phyloP scores from a whole-genome alignment of 2,797 vertebrate species.

The Microctenopoma steveboyesi region DNA sequence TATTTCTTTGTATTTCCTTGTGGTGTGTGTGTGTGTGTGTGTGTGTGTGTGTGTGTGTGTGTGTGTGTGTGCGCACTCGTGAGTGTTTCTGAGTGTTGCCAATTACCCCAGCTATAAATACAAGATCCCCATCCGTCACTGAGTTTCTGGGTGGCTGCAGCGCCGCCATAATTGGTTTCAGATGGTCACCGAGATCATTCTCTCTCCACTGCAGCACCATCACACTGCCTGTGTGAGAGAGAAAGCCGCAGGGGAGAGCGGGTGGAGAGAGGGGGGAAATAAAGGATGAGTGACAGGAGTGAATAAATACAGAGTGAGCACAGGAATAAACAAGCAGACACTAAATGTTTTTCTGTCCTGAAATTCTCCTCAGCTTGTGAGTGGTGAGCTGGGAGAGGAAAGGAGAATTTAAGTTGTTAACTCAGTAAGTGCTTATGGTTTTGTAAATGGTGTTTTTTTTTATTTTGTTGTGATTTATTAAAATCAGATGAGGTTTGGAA shows the following conservation, averaged over 20 bases:
- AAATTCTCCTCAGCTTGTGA: slow-evolving; percentile 55
- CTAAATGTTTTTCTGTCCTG: slow-evolving; percentile 82
- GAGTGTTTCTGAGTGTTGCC: slow-evolving; percentile 91
- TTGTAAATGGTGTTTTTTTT: slow-evolving; percentile 47
- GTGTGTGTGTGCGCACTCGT: slow-evolving; percentile 80
- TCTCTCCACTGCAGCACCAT: slow-evolving; percentile 80
- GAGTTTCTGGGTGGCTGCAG: slow-evolving; percentile 98
- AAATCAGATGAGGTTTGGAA: slow-evolving; percentile 48
- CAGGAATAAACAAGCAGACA: slow-evolving; percentile 85
- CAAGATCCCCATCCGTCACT: slow-evolving; percentile 97
- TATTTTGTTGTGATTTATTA: slow-evolving; percentile 52
- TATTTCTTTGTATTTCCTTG: slow-evolving; percentile 67
- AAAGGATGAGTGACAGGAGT: slow-evolving; percentile 83
- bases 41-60: slow-evolving; percentile 54
- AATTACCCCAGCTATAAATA: slow-evolving; percentile 99
- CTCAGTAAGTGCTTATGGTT: slow-evolving; percentile 47
- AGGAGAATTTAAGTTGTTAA: slow-evolving; percentile 56
- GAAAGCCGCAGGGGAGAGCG: slow-evolving; percentile 88
- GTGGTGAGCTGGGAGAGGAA: slow-evolving; percentile 20
- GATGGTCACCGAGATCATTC: slow-evolving; percentile 89
- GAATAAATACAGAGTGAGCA: slow-evolving; percentile 82
- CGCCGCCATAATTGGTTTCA: slow-evolving; percentile 95
- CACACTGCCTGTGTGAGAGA: slow-evolving; percentile 85
- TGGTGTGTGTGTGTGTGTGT: slow-evolving; percentile 62
- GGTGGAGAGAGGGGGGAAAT: slow-evolving; percentile 54